A percentile compares a stretch with the other conserved stretches of the same genome.
These are phyloP conservation scores for Albula goreensis DNA, from an alignment of 2,113 vertebrate species.

Conservation along the genomic window DNA sequence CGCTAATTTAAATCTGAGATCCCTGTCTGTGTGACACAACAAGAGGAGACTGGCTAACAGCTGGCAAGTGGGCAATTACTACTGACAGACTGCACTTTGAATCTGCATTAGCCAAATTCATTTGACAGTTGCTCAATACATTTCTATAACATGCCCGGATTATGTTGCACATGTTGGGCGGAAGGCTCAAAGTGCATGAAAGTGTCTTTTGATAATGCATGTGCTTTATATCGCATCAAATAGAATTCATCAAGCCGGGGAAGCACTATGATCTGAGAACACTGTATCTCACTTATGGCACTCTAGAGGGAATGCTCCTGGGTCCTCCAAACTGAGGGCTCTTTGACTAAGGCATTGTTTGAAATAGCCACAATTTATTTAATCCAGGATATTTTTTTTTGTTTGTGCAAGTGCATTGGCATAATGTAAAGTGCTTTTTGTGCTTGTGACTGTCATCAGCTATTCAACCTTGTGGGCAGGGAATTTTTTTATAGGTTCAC, in stretches of 20 bases:
- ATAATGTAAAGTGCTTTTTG: background rate
- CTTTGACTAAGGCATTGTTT: slow-evolving; percentile 24
- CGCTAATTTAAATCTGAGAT: slow-evolving; percentile 50
- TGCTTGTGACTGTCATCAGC: background rate
- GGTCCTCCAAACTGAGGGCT: slow-evolving; percentile 11
- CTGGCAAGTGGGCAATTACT: slow-evolving; percentile 54
- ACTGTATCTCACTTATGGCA: slow-evolving; percentile 51
- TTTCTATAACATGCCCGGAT: slow-evolving; percentile 52
- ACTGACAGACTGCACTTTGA: slow-evolving; percentile 55
- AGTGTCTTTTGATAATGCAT: slow-evolving; percentile 57
- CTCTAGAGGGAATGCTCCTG: slow-evolving; percentile 21
- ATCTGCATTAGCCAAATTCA: slow-evolving; percentile 52
- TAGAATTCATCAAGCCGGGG: slow-evolving; percentile 47
- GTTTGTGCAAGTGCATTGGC: background rate
- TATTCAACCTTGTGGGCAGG: background rate
- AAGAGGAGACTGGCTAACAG: slow-evolving; percentile 52
- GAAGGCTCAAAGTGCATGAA: slow-evolving; percentile 44
- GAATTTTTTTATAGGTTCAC: slow-evolving; percentile 6
- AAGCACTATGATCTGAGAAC: slow-evolving; percentile 44
- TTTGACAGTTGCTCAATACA: slow-evolving; percentile 56
- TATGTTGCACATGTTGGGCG: slow-evolving; percentile 38
- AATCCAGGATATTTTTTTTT: background rate
- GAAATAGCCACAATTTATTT: background rate
- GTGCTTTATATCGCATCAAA: slow-evolving; percentile 57
- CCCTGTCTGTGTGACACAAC: slow-evolving; percentile 47